Percentiles rank a stretch among this genome's conserved stretches.
These are phyloP conservation scores for Acholoe squamosa DNA, from an alignment of 2,888 invertebrate species.

Conservation along the genomic window DNA sequence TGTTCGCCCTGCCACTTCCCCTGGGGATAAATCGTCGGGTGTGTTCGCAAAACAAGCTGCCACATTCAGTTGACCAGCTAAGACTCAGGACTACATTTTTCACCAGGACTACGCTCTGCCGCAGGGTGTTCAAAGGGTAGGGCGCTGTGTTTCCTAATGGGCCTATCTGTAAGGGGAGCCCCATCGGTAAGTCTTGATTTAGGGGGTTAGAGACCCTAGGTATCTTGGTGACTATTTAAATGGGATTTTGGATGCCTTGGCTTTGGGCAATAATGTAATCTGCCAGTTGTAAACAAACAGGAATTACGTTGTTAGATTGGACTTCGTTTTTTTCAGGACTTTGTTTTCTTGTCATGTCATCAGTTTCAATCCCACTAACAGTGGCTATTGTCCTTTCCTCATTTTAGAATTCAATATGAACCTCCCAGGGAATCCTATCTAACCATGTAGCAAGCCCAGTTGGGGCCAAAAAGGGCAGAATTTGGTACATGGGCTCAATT, in stretches of 20 bases:
- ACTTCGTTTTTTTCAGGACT: no score
- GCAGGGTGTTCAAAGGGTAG: background rate
- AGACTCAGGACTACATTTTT: background rate
- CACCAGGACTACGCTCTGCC: background rate
- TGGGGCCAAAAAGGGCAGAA: no score
- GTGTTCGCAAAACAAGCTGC: conserved; percentile 11
- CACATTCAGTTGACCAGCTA: background rate
- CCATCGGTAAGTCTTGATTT: background rate
- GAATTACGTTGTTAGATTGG: no score
- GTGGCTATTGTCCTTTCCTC: no score
- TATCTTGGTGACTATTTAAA: background rate
- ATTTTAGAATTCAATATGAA: no score
- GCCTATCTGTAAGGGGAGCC: background rate
- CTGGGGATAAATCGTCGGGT: background rate
- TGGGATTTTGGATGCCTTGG: background rate
- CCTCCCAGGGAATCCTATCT: no score
- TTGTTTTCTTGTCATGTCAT: no score
- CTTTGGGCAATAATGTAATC: background rate
- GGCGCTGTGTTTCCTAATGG: conserved; percentile 1
- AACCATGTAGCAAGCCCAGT: no score
- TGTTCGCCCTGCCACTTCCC: background rate
- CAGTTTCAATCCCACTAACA: no score
- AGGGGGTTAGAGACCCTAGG: background rate
- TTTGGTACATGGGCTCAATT: no score
- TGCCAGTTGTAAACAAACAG: no score